Base-by-base conservation (phyloP, 2,888 invertebrate genomes). In the Sabatieria punctata region DNA sequence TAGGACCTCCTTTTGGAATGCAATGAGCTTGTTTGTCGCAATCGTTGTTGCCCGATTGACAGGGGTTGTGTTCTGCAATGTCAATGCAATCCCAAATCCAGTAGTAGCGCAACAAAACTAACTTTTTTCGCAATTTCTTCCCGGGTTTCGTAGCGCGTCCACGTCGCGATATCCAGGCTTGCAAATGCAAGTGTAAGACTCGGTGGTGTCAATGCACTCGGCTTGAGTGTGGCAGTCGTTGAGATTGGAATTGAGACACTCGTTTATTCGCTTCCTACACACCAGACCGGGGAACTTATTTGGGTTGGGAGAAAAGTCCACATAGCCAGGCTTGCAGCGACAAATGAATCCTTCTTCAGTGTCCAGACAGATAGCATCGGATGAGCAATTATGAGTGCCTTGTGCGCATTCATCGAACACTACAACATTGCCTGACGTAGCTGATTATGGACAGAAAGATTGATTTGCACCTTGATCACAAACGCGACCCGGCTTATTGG, bases 241-340 rank as follows among this genome's bases (percentile, higher is more conserved):
- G 4, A 35, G 38, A 11, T 26, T 27, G n/a, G 36, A 27, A 15
- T 46, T 38, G 2, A 51, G 37, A 44, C 64, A 64, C 47, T 64
- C 64, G 48, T 64, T 57, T 22, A 63, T 55, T 30, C 59, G 44
- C 41, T 54, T 51, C 30, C 55, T 55, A 50, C 63, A 63, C 6
- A 63, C 54, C 41, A 58, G 47, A 37, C 63, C 61, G 52, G 57
- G 38, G 56, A 45, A 46, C 21, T 43, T 30, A 15, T 41, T 57
- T 2, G 59, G 60, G 45, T 61, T 64, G 22, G 64, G 63, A 18
- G 63, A 64, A 41, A 57, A 56, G 48, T 64, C 64, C 42, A 64
- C 56, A 52, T 52, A 64, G 24, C 61, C 61, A n/a, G 57, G 54
- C 45, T 60, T 60, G 54, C 64, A 64, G 23, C 59, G 51, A 48